phyloP scores from a whole-genome alignment of 2,888 invertebrate genomes.

The Cheilosia variabilis region DNA sequence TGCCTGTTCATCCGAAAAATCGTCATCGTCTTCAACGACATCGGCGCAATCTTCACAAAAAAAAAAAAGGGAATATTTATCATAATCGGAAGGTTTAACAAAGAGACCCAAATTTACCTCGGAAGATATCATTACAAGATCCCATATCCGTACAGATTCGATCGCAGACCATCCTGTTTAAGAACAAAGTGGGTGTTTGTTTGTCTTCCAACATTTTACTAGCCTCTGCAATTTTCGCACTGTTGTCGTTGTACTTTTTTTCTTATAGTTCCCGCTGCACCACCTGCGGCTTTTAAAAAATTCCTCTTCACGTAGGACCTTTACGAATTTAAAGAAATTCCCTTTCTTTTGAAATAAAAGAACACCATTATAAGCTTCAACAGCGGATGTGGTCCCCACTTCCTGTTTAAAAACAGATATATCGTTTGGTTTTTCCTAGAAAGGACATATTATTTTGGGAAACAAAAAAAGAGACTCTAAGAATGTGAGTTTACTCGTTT shows the following conservation, averaged over 20 bases:
- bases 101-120: not conserved
- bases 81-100: not conserved
- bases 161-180: conserved; percentile 3
- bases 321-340: conserved; percentile 15
- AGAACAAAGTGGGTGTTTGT: conserved; percentile 21
- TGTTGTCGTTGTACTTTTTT: conserved; percentile 20
- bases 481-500: conserved; percentile 10
- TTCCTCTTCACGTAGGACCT: conserved; percentile 11
- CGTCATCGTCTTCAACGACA: conserved; percentile 2
- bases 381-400: conserved; percentile 9
- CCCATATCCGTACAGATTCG: conserved; percentile 17
- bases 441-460: not conserved
- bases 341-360: conserved; percentile 7
- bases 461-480: not conserved
- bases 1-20: not conserved
- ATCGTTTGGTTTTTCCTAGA: conserved; percentile 9
- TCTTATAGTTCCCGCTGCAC: conserved; percentile 7
- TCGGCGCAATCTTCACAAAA: not conserved
- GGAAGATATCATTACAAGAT: conserved; percentile 10
- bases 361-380: conserved; percentile 17
- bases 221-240: conserved; percentile 2
- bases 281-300: conserved; percentile 27
- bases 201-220: conserved; percentile 9
- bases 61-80: not conserved
- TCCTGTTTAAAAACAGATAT: conserved; percentile 7